These are phyloP conservation scores for Rhea americana DNA, from an alignment of 2,113 vertebrate genomes.

Conservation along the genomic window DNA sequence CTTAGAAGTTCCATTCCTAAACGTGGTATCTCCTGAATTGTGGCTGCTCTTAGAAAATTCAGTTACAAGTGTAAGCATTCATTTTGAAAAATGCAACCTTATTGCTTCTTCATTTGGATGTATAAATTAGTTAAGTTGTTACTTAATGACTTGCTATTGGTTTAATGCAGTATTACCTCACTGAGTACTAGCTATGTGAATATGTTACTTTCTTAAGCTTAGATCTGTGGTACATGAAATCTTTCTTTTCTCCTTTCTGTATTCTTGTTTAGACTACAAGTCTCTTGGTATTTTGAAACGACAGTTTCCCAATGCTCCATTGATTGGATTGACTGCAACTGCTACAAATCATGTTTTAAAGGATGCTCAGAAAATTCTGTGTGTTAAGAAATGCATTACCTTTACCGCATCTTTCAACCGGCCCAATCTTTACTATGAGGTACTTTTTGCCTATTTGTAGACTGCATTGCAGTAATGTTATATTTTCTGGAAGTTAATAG, in stretches of 20 bases:
- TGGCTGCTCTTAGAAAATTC: not conserved
- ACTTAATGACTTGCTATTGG: not conserved
- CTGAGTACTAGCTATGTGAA: not conserved
- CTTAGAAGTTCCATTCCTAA: not conserved
- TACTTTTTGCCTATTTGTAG: conserved; percentile 29
- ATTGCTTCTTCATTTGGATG: not conserved
- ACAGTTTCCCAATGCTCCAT: conserved; percentile 87
- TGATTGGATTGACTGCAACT: conserved; percentile 94
- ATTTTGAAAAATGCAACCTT: not conserved
- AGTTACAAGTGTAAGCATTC: not conserved
- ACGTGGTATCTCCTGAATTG: not conserved
- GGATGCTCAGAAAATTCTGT: conserved; percentile 92
- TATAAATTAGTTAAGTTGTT: not conserved
- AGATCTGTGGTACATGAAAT: not conserved
- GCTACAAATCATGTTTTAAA: conserved; percentile 89
- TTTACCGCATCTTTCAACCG: conserved; percentile 94
- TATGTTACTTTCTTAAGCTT: not conserved
- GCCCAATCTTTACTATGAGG: conserved; percentile 95
- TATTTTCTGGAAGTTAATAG: not conserved
- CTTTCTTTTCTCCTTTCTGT: not conserved
- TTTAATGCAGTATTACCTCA: not conserved
- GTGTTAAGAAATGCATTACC: conserved; percentile 83
- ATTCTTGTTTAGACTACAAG: conserved; percentile 87
- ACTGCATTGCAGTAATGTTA: not conserved
- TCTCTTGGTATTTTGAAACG: conserved; percentile 94